Base-by-base conservation (phyloP, 2,113 vertebrate species). In the Clupea harengus region DNA sequence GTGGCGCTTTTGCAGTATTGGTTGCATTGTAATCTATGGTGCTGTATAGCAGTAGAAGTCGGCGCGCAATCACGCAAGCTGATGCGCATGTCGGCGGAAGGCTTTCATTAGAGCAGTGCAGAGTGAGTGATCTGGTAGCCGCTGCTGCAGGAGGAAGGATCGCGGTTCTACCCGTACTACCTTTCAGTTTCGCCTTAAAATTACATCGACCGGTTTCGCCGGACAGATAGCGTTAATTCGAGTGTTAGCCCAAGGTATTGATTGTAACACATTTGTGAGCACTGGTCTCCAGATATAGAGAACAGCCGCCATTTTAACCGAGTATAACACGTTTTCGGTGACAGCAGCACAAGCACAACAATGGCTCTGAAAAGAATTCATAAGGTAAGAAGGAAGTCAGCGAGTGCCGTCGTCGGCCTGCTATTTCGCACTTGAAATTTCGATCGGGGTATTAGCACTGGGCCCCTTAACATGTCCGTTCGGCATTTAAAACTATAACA, bases 331-430 rank as follows among this genome's bases (percentile, higher is more conserved):
- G 93, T 94, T 95, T 95, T 91, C 93, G 90, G 93, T 94, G 95
- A 95, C 94, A 95, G 94, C 90, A 89, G 87, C 92, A 93, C 94
- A 93, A 95, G 94, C 95, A 95, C 94, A 96, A 96, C 95, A 96
- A 97, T 97, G 97, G 97, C 97, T 96, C 95, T 97, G 93, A 97
- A 97, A 94, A 97, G 97, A 96, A 97, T 97, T 96, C 96, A 97
- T 93, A 97, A 97, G 97, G 97, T 97, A 96, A 96, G 94, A 81
- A 88, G 96, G 92, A 94, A 96, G 93, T 95, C 91, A 92, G 80
- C 91, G 92, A 28, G 83, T 81, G 85, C 78, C 45, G 81, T 32
- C 72, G 89, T 88, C 93, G 93, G 94, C 95, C 94, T 87, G 15
- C 89, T 85, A 60, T 88, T 91, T 90, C 92, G 91, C 90, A 90